Conservation (phyloP, 2,888 invertebrate species). For the Trisateles emortualis region DNA sequence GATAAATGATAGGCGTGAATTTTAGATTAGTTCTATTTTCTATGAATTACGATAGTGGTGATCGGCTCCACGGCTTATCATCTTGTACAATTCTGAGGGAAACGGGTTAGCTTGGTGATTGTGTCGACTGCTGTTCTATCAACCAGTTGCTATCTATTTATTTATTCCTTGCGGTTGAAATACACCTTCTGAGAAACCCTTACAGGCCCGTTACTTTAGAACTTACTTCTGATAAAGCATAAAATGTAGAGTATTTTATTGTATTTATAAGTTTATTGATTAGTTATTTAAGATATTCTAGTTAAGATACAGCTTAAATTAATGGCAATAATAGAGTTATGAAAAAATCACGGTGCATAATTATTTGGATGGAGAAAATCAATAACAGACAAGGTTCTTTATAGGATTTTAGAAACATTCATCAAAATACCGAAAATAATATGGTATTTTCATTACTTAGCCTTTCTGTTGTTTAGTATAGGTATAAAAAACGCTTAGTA, state of each 20-base stretch:
- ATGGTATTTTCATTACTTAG: too few species aligned
- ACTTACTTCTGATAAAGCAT: background rate
- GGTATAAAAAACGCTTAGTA: too few species aligned
- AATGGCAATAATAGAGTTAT: too few species aligned
- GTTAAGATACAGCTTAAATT: too few species aligned
- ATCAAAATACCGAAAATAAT: too few species aligned
- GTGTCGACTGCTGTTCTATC: slow-evolving; percentile 18
- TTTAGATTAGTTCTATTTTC: slow-evolving; percentile 18
- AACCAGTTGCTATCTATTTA: slow-evolving; percentile 32
- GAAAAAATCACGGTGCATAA: too few species aligned
- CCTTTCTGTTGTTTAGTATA: too few species aligned
- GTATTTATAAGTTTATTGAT: background rate
- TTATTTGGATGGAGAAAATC: too few species aligned
- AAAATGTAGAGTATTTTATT: slow-evolving; percentile 2
- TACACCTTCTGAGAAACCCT: slow-evolving; percentile 20
- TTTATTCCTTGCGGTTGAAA: slow-evolving; percentile 20
- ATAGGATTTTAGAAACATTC: too few species aligned
- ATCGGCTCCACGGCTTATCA: slow-evolving; percentile 28
- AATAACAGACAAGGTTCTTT: too few species aligned
- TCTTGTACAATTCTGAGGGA: slow-evolving; percentile 28
- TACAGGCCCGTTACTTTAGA: slow-evolving; percentile 17
- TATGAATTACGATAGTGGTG: background rate
- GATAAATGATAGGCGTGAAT: slow-evolving; percentile 33
- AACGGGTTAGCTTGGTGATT: slow-evolving; percentile 42
- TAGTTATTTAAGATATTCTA: too few species aligned